phyloP scores from a whole-genome alignment of 1,140 invertebrate species.

The Magallana gigas region DNA sequence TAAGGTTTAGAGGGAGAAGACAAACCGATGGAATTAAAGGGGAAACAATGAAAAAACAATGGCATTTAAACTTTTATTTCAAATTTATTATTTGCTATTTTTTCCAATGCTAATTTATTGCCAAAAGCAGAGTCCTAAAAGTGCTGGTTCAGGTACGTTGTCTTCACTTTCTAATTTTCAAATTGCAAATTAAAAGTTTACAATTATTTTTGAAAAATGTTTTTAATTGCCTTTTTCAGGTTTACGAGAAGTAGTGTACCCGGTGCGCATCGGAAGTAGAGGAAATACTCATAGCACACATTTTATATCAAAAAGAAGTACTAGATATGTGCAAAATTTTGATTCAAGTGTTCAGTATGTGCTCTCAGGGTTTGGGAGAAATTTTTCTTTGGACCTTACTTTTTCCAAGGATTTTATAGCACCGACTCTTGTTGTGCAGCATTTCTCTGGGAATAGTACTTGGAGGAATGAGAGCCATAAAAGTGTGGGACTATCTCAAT shows the following conservation, averaged over 20 bases:
- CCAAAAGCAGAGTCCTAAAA: not conserved
- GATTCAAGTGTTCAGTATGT: slow-evolving; percentile 46
- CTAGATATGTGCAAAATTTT: slow-evolving; percentile 45
- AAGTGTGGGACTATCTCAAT: slow-evolving; percentile 75
- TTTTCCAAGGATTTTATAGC: slow-evolving; percentile 63
- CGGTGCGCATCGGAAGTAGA: slow-evolving; percentile 35
- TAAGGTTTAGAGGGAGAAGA: slow-evolving; percentile 36
- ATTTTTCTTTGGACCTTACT: slow-evolving; percentile 56
- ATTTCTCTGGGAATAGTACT: slow-evolving; percentile 57
- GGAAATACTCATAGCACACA: slow-evolving; percentile 25
- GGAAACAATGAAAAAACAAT: slow-evolving; percentile 33
- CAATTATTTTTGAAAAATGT: not conserved
- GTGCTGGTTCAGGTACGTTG: slow-evolving; percentile 4
- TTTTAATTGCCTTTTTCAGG: slow-evolving; percentile 2
- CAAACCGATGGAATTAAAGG: slow-evolving; percentile 39
- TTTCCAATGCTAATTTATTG: slow-evolving; percentile 32
- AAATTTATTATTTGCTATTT: slow-evolving; percentile 37
- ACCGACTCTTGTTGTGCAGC: slow-evolving; percentile 63
- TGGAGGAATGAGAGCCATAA: slow-evolving; percentile 17
- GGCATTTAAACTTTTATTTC: slow-evolving; percentile 37
- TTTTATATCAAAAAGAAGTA: slow-evolving; percentile 54
- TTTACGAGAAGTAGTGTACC: slow-evolving; percentile 47
- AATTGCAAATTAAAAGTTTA: not conserved
- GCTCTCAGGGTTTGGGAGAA: slow-evolving; percentile 51
- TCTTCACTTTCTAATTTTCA: not conserved